A percentile compares a stretch with the other conserved stretches of the same genome.
Evolutionary conservation across 1,140 invertebrate species (phyloP).

Genomic region (Magallana ariakensis): DNA sequence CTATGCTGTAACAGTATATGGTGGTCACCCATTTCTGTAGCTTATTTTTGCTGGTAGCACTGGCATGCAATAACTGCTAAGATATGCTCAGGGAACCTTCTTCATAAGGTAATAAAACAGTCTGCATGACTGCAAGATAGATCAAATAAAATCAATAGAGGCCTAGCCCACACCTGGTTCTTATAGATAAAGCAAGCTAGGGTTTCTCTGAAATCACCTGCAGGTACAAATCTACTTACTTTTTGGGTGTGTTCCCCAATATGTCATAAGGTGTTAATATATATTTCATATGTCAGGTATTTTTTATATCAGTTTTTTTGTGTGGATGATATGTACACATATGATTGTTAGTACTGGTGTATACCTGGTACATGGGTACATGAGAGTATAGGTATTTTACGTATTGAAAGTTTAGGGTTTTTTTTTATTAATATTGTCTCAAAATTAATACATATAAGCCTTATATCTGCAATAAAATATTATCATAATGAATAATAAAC

Average conservation of each 20-base stretch:
- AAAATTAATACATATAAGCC: too few species aligned
- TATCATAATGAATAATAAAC: too few species aligned
- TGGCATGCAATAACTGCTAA: background rate
- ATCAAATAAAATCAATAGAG: constrained; percentile 4
- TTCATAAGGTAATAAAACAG: background rate
- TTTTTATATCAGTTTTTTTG: too few species aligned
- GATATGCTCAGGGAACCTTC: background rate
- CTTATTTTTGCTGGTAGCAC: background rate
- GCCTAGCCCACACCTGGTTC: background rate
- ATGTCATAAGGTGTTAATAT: background rate
- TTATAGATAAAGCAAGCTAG: background rate
- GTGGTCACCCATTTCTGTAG: background rate
- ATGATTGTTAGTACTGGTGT: too few species aligned
- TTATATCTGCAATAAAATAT: too few species aligned
- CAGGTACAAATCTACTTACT: constrained; percentile 12
- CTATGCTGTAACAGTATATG: too few species aligned
- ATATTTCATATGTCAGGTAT: too few species aligned
- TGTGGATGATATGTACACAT: too few species aligned
- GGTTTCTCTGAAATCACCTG: background rate
- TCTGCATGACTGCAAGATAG: constrained; percentile 19
- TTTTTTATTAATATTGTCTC: too few species aligned
- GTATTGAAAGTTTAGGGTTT: too few species aligned
- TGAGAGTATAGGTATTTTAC: too few species aligned
- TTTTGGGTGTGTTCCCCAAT: constrained; percentile 10
- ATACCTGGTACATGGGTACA: too few species aligned